A percentile compares a stretch with the other conserved stretches of the same genome.
Conservation (phyloP, 2,797 vertebrate species). For the Mionectes olivaceus region DNA sequence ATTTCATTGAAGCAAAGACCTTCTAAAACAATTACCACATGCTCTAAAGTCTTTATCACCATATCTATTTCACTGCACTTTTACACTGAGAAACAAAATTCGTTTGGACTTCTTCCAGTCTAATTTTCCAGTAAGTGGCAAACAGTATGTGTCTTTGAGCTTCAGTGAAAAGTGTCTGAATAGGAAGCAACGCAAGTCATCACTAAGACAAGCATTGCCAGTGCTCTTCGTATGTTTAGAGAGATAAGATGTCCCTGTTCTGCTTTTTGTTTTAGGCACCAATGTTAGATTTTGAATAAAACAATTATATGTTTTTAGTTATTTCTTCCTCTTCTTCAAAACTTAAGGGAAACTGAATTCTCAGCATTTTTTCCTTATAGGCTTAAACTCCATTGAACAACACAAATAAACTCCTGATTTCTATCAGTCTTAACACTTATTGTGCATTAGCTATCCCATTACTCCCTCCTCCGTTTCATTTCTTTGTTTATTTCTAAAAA, state of each 20-base stretch:
- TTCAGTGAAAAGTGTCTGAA: not conserved
- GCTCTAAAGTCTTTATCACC: conserved; percentile 10
- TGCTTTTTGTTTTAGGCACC: not conserved
- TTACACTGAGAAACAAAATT: conserved; percentile 37
- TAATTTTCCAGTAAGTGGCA: conserved; percentile 42
- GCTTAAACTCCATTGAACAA: not conserved
- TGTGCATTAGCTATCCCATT: not conserved
- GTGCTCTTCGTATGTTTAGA: not conserved
- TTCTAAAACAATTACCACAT: conserved; percentile 1
- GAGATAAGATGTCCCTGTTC: not conserved
- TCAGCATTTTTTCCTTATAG: not conserved
- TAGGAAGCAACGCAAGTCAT: conserved; percentile 27
- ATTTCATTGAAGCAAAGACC: not conserved
- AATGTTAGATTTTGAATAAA: not conserved
- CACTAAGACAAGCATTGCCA: not conserved
- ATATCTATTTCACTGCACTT: not conserved
- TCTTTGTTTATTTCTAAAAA: not conserved
- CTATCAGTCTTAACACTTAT: not conserved
- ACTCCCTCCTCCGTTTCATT: not conserved
- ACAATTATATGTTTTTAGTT: not conserved
- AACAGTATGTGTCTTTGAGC: conserved; percentile 26
- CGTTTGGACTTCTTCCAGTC: conserved; percentile 51
- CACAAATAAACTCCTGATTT: not conserved
- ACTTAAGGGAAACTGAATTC: not conserved
- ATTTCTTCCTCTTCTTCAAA: not conserved